phyloP scores from a whole-genome alignment of 2,113 vertebrate genomes.

The Poecilia latipinna region DNA sequence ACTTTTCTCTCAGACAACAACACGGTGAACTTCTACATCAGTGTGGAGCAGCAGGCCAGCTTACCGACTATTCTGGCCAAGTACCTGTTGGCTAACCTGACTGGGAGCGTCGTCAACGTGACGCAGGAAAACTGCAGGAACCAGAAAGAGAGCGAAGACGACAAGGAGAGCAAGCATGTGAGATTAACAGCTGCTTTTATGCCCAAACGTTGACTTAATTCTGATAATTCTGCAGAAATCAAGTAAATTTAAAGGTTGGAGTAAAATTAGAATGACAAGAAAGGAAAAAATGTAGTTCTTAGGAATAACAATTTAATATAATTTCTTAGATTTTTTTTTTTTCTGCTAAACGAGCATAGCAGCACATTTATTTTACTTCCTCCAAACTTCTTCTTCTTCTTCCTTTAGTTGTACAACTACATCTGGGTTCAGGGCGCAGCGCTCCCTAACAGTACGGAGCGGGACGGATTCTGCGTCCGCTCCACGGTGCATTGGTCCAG shows the following conservation, averaged over 20 bases:
- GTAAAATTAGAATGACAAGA: neutral
- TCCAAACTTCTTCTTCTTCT: rapidly evolving
- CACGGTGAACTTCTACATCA: slow-evolving; percentile 87
- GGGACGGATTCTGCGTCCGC: slow-evolving; percentile 79
- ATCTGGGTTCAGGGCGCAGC: slow-evolving; percentile 86
- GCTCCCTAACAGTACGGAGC: slow-evolving; percentile 75
- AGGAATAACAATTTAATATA: no score
- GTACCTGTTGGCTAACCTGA: slow-evolving; percentile 88
- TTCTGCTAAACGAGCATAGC: no score
- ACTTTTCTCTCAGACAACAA: slow-evolving; percentile 69
- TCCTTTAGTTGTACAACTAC: slow-evolving; percentile 83
- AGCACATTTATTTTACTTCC: neutral
- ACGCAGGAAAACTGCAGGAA: slow-evolving; percentile 84
- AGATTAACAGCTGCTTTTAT: neutral
- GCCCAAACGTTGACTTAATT: neutral
- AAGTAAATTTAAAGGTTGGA: neutral
- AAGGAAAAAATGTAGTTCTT: no score
- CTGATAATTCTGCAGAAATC: neutral
- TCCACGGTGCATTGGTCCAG: slow-evolving; percentile 76
- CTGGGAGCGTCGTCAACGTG: slow-evolving; percentile 78
- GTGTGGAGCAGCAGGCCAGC: slow-evolving; percentile 70
- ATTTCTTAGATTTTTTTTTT: no score
- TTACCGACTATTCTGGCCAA: slow-evolving; percentile 81
- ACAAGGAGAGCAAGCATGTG: slow-evolving; percentile 82
- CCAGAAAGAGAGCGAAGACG: slow-evolving; percentile 74